These are phyloP conservation scores for Caenorhabditis angaria DNA, from an alignment of 2,888 invertebrate species.

Conservation along the genomic window DNA sequence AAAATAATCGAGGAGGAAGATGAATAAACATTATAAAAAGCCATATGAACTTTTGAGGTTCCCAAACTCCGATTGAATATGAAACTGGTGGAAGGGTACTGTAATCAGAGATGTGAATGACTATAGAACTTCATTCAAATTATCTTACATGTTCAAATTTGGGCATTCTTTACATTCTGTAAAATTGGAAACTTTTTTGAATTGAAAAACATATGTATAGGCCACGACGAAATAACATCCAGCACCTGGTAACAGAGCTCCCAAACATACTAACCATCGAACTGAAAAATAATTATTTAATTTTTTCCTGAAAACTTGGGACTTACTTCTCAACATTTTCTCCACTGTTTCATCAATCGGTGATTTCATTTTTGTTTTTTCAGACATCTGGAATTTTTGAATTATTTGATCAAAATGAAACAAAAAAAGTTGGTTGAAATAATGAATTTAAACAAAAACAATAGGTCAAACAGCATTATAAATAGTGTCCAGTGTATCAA, in stretches of 20 bases:
- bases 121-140: not conserved
- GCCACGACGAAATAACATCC: conserved; percentile 69
- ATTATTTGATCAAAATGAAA: not conserved
- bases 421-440: no score
- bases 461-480: not conserved
- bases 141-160: conserved; percentile 57
- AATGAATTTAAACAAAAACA: conserved; percentile 4
- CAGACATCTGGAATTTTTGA: not conserved
- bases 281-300: conserved; percentile 35
- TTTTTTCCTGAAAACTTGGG: not conserved
- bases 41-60: conserved; percentile 69
- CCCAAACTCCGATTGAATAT: conserved; percentile 70
- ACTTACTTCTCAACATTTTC: conserved; percentile 39
- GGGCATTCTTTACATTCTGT: conserved; percentile 62
- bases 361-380: conserved; percentile 17
- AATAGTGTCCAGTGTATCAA: not conserved
- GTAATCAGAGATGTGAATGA: conserved; percentile 17
- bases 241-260: conserved; percentile 67
- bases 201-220: conserved; percentile 68
- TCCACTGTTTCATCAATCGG: conserved; percentile 44
- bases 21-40: conserved; percentile 66
- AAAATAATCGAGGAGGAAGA: conserved; percentile 65
- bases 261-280: conserved; percentile 51
- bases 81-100: conserved; percentile 68
- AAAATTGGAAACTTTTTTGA: conserved; percentile 65